These are phyloP conservation scores for Triplophysa siluroides DNA, from an alignment of 2,113 vertebrate species.

Conservation along the genomic window DNA sequence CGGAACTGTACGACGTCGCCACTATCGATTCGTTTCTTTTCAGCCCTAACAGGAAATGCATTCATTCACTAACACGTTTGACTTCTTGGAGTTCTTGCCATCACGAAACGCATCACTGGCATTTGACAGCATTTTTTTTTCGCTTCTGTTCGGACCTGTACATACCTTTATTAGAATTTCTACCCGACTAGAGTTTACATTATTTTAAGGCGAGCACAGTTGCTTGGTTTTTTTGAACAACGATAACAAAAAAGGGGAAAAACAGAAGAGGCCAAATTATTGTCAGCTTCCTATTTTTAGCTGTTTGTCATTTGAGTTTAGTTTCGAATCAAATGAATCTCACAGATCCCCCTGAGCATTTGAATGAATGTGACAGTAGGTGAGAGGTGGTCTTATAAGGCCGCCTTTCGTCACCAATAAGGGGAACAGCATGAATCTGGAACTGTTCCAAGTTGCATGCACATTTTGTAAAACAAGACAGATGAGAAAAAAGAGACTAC, in stretches of 20 bases:
- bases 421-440: constrained; percentile 95
- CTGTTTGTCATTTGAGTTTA: constrained; percentile 74
- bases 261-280: constrained; percentile 60
- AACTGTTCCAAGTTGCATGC: constrained; percentile 94
- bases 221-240: constrained; percentile 77
- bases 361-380: constrained; percentile 72
- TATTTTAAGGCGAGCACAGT: constrained; percentile 91
- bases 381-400: constrained; percentile 67
- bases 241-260: background rate
- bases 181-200: constrained; percentile 81
- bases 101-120: background rate
- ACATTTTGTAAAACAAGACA: constrained; percentile 84
- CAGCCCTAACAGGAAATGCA: constrained; percentile 38
- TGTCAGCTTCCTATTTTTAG: constrained; percentile 49
- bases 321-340: constrained; percentile 57
- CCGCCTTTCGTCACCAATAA: constrained; percentile 73
- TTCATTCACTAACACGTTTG: constrained; percentile 31
- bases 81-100: constrained; percentile 14
- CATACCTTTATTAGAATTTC: constrained; percentile 62
- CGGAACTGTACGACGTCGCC: constrained; percentile 25
- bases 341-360: constrained; percentile 75
- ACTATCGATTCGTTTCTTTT: constrained; percentile 32
- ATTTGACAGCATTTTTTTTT: constrained; percentile 17
- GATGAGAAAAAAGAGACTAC: constrained; percentile 84
- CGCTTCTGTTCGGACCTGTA: constrained; percentile 40